Conservation (phyloP, 2,113 vertebrate genomes). For the Urocolius indicus region DNA sequence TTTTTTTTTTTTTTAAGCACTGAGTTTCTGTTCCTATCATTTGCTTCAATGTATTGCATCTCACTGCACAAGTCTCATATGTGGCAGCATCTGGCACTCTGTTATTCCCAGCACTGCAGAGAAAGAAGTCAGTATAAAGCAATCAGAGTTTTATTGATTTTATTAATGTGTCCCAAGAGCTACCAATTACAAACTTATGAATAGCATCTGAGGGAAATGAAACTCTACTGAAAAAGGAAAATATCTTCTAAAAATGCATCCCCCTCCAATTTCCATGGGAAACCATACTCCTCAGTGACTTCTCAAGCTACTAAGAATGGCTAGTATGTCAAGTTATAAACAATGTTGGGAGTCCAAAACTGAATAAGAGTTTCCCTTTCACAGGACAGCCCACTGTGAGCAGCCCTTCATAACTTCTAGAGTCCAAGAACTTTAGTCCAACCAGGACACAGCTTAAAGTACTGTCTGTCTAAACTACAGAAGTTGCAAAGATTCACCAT, state of each 20-base stretch:
- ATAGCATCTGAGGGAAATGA: slow-evolving; percentile 28
- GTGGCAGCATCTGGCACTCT: not conserved
- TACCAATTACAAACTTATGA: slow-evolving; percentile 6
- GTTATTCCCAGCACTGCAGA: not conserved
- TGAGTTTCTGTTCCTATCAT: not conserved
- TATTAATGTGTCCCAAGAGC: slow-evolving; percentile 20
- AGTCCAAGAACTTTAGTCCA: not conserved
- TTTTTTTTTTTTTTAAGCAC: not conserved
- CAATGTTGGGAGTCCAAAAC: not conserved
- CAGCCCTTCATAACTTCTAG: not conserved
- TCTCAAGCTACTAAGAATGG: not conserved
- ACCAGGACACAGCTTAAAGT: not conserved
- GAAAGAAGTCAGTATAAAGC: slow-evolving; percentile 10
- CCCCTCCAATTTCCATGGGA: not conserved
- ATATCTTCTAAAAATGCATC: not conserved
- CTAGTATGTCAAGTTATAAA: not conserved
- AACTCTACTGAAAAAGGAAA: not conserved
- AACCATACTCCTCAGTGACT: not conserved
- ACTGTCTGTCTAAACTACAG: not conserved
- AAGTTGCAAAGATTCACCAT: not conserved
- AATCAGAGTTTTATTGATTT: not conserved
- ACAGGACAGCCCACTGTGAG: not conserved
- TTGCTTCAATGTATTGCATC: not conserved
- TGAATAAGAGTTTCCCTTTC: not conserved
- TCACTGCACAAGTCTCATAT: not conserved